A percentile compares a stretch with the other conserved stretches of the same genome.
These are phyloP conservation scores for Dicentrarchus labrax DNA, from an alignment of 2,113 vertebrate genomes.

Conservation along the genomic window DNA sequence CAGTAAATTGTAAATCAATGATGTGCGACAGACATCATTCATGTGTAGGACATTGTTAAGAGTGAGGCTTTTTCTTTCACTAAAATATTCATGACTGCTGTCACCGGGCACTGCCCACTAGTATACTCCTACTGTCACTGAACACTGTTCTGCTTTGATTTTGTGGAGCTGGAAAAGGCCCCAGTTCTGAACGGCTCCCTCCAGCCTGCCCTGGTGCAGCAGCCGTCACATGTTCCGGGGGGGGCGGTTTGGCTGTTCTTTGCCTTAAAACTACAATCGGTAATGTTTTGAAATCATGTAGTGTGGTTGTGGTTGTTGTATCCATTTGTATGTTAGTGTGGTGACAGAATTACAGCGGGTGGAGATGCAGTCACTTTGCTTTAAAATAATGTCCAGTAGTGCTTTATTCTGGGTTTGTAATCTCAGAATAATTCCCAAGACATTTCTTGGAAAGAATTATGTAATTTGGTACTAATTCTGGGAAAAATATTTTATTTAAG, in stretches of 20 bases:
- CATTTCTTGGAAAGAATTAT: not conserved
- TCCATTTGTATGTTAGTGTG: not conserved
- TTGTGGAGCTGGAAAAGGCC: not conserved
- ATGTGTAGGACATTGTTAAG: not conserved
- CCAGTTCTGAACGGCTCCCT: not conserved
- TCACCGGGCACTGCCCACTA: not conserved
- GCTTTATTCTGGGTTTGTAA: constrained; percentile 21
- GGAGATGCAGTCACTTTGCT: not conserved
- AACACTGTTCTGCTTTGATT: not conserved
- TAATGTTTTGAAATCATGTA: not conserved
- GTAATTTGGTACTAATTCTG: not conserved
- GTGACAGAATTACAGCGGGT: not conserved
- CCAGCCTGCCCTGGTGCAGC: not conserved
- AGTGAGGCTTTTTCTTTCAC: constrained; percentile 6
- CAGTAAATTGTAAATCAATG: not conserved
- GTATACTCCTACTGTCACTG: not conserved
- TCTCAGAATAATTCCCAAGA: not conserved
- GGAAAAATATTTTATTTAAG: not conserved
- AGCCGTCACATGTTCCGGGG: not conserved
- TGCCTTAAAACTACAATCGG: constrained; percentile 56
- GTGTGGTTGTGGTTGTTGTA: not conserved
- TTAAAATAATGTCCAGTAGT: not conserved
- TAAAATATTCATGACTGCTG: constrained; percentile 1
- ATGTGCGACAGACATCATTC: not conserved
- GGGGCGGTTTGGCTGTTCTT: not conserved